A percentile compares a stretch with the other conserved stretches of the same genome.
These are phyloP conservation scores for Stegodyphus mimosarum DNA, from an alignment of 1,140 invertebrate genomes.

Conservation along the genomic window DNA sequence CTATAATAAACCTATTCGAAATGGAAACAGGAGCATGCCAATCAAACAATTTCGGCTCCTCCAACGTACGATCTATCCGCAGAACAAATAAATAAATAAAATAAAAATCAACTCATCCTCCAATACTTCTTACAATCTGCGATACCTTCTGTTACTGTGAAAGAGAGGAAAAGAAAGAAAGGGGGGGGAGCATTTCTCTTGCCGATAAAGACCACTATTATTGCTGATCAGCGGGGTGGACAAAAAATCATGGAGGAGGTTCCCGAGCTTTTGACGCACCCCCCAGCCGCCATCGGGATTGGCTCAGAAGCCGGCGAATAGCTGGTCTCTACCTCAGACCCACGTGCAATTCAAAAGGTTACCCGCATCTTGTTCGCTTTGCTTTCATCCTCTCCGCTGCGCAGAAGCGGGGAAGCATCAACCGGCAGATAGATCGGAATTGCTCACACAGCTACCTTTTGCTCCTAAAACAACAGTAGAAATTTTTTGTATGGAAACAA, in stretches of 20 bases:
- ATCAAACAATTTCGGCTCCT: slow-evolving; percentile 34
- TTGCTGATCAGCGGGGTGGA: slow-evolving; percentile 38
- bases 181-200: too few species aligned
- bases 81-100: slow-evolving; percentile 41
- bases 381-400: slow-evolving; percentile 28
- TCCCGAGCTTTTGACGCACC: slow-evolving; percentile 48
- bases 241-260: slow-evolving; percentile 33
- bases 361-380: slow-evolving; percentile 28
- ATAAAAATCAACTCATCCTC: slow-evolving; percentile 53
- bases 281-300: slow-evolving; percentile 43
- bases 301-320: slow-evolving; percentile 33
- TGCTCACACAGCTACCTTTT: background rate
- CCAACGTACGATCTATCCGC: background rate
- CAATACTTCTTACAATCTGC: slow-evolving; percentile 54
- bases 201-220: slow-evolving; percentile 56
- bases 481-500: too few species aligned
- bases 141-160: slow-evolving; percentile 22
- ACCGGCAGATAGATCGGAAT: background rate
- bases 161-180: background rate
- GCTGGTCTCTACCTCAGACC: slow-evolving; percentile 9
- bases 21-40: slow-evolving; percentile 6
- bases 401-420: slow-evolving; percentile 2
- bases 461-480: too few species aligned
- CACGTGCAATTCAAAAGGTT: slow-evolving; percentile 57
- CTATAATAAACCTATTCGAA: slow-evolving; percentile 6